These are phyloP conservation scores for Pygathrix nemaeus DNA, from an alignment of 2,113 vertebrate species.

Conservation along the genomic window DNA sequence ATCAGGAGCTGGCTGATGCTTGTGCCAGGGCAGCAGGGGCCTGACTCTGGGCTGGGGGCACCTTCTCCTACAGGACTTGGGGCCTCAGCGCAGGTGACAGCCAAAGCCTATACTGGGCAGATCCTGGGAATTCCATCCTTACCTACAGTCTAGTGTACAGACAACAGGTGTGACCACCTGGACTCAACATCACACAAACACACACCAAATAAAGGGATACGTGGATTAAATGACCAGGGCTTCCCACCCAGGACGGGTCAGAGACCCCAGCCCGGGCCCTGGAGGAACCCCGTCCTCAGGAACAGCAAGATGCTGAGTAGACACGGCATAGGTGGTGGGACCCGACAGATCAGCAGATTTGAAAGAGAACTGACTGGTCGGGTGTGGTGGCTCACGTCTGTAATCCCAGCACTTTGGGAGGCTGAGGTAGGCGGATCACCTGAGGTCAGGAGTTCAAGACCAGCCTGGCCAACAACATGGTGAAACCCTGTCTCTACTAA, in stretches of 20 bases:
- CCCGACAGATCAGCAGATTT: accelerated
- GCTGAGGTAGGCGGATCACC: no score
- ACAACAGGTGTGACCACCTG: not conserved
- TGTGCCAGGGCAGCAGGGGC: accelerated
- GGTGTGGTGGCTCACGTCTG: no score
- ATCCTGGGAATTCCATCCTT: accelerated
- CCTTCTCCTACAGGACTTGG: accelerated
- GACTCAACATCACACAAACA: accelerated
- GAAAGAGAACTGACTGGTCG: not conserved
- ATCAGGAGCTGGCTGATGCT: no score
- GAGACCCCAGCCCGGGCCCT: not conserved
- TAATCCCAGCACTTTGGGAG: no score
- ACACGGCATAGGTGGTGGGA: accelerated
- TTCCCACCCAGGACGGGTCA: not conserved
- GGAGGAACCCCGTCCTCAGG: not conserved
- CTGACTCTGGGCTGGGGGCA: no score
- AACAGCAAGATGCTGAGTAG: not conserved
- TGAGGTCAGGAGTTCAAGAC: no score
- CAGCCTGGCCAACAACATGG: no score
- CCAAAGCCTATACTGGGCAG: accelerated
- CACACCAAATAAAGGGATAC: not conserved
- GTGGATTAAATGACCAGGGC: no score
- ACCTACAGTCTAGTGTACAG: not conserved
- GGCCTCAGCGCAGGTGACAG: not conserved
- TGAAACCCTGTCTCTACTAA: no score